Evolutionary conservation across 2,888 invertebrate species (phyloP), one percentile per base, ranked within the genome.

Genomic region (Epinotia demarniana): DNA sequence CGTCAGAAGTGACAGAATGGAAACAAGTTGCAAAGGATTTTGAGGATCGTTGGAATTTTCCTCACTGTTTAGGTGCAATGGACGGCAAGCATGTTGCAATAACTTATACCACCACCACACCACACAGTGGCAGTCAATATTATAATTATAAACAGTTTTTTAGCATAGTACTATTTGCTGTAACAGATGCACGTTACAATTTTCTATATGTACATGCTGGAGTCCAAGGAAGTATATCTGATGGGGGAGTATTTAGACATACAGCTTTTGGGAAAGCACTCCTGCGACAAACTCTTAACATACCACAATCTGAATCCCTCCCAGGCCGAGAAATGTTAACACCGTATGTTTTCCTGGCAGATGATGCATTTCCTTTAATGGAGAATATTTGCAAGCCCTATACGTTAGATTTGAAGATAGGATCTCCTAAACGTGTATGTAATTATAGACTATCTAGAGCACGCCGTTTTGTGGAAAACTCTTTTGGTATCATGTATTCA

Each of bases 11-110:
- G 63, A 18, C 64, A 64, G 72, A 46, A 13, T 68, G 55, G 66
- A 55, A 55, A 55, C n/a, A 67, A 67, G 66, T 67, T 66, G 53
- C 66, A 12, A 66, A 66, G n/a, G 66, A 76, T 62, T 71, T 75
- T 16, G 70, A 75, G 60, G 66, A 75, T 71, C 75, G 58, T 75
- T 75, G 75, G 75, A 72, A 75, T 75, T 75, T 75, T n/a, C 66
- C 71, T 60, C 71, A 75, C 75, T 68, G 68, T 74, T 74, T 74
- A 55, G 62, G 60, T 18, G 60, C 73, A 73, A 73, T 60, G 60
- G 64, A 67, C 19, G 69, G 57, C 68, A 58, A 62, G 18, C 55
- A 66, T 43, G 72, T 64, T n/a, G 55, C 67, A 67, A 55, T 67
- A 11, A 67, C 55, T n/a, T 67, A 33, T 55, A 55, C 60, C n/a